Evolutionary conservation across 2,888 invertebrate species (phyloP).

Genomic region (Drosophila melanosoma): DNA sequence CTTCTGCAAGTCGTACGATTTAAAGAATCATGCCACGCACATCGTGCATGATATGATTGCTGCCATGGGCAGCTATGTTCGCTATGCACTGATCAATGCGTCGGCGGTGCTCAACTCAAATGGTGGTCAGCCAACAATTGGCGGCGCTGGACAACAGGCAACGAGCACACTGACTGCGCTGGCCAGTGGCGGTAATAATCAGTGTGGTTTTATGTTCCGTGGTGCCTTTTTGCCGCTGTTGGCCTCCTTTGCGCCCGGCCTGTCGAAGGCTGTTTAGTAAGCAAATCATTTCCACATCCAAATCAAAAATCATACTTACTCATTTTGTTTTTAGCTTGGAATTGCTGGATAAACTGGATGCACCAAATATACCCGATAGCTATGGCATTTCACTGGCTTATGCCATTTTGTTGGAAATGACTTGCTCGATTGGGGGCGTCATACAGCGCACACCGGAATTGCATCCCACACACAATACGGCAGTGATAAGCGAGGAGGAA

Average conservation of each 20-base stretch:
- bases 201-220: conserved; percentile 93
- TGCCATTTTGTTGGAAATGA: conserved; percentile 96
- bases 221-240: conserved; percentile 97
- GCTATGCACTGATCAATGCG: conserved; percentile 91
- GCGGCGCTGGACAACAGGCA: conserved; percentile 45
- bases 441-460: conserved; percentile 86
- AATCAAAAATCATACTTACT: not conserved
- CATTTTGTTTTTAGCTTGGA: conserved; percentile 89
- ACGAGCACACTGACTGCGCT: conserved; percentile 68
- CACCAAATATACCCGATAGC: conserved; percentile 97
- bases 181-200: conserved; percentile 85
- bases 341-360: conserved; percentile 97
- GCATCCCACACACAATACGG: conserved; percentile 76
- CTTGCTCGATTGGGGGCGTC: conserved; percentile 92
- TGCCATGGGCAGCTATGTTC: conserved; percentile 96
- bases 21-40: conserved; percentile 96
- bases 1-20: conserved; percentile 98
- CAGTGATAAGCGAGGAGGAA: conserved; percentile 79
- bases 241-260: conserved; percentile 92
- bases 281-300: conserved; percentile 80
- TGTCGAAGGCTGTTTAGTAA: conserved; percentile 96
- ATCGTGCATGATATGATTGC: conserved; percentile 98
- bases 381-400: conserved; percentile 98
- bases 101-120: conserved; percentile 80
- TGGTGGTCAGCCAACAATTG: conserved; percentile 61